Evolutionary conservation across 2,113 vertebrate species (phyloP).

Genomic region (Mohoua ochrocephala): DNA sequence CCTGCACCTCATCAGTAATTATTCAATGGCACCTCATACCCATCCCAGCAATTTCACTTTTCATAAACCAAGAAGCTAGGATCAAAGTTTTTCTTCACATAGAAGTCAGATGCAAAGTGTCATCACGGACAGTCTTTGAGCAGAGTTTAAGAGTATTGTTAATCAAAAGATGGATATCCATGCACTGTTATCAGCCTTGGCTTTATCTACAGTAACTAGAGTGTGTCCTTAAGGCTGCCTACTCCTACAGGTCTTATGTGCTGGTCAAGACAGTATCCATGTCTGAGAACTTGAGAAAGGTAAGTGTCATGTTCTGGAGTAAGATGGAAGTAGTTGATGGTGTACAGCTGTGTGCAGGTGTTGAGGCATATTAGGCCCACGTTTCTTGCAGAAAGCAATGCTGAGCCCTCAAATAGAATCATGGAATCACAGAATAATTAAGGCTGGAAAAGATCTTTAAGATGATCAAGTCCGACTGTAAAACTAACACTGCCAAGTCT

Average conservation of each 20-base stretch:
- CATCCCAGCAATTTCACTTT: not conserved
- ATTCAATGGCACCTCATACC: not conserved
- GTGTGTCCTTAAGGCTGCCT: not conserved
- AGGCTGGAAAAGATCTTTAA: not conserved
- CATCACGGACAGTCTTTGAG: not conserved
- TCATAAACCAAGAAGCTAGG: not conserved
- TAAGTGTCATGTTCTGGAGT: not conserved
- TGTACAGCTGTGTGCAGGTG: not conserved
- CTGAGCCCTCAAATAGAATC: not conserved
- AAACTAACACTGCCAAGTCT: not conserved
- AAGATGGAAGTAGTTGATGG: not conserved
- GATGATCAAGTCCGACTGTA: not conserved
- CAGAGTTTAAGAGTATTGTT: not conserved
- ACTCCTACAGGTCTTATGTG: not conserved
- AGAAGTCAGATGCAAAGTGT: not conserved
- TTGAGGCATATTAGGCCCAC: not conserved
- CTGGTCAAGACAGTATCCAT: not conserved
- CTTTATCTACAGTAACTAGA: not conserved
- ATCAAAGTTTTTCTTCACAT: not conserved
- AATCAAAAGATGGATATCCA: not conserved
- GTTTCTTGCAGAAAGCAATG: not conserved
- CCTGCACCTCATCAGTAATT: not conserved
- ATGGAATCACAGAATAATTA: not conserved
- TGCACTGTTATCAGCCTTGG: not conserved
- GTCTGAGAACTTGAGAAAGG: not conserved